A percentile compares a stretch with the other conserved stretches of the same genome.
These are phyloP conservation scores for Campopleginae sp. DNA, from an alignment of 2,888 invertebrate genomes.

Conservation along the genomic window DNA sequence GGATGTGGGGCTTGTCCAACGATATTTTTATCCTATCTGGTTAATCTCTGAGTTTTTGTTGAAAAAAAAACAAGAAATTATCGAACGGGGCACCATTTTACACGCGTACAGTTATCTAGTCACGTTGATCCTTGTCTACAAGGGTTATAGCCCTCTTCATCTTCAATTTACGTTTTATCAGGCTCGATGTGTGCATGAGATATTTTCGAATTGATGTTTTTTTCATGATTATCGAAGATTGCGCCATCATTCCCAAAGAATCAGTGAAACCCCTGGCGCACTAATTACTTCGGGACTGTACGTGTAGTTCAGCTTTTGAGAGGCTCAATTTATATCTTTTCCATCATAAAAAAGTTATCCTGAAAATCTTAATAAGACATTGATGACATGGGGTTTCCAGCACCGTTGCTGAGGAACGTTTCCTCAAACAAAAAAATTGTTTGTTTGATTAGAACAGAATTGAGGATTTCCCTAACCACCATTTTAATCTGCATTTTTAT, in stretches of 20 bases:
- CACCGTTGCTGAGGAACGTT: neutral
- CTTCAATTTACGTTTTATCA: neutral
- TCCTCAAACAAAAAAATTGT: neutral
- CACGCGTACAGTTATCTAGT: neutral
- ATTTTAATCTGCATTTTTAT: neutral
- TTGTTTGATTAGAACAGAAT: neutral
- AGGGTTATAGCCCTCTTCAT: neutral
- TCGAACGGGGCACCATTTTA: neutral
- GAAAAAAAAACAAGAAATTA: neutral
- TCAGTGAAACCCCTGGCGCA: neutral
- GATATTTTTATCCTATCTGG: neutral
- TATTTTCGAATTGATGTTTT: neutral
- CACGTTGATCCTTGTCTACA: neutral
- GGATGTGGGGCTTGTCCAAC: neutral
- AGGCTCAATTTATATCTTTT: neutral
- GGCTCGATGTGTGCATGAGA: neutral
- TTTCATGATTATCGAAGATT: neutral
- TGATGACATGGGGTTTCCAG: neutral
- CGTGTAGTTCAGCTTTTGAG: neutral
- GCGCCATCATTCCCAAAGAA: neutral
- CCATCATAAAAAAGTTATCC: neutral
- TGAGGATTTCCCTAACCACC: neutral
- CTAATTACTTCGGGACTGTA: neutral
- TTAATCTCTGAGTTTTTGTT: neutral
- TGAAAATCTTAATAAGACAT: neutral